Evolutionary conservation across 2,797 vertebrate genomes (phyloP), one percentile per base, ranked within the genome.

Genomic region (Enteromius argenteus): DNA sequence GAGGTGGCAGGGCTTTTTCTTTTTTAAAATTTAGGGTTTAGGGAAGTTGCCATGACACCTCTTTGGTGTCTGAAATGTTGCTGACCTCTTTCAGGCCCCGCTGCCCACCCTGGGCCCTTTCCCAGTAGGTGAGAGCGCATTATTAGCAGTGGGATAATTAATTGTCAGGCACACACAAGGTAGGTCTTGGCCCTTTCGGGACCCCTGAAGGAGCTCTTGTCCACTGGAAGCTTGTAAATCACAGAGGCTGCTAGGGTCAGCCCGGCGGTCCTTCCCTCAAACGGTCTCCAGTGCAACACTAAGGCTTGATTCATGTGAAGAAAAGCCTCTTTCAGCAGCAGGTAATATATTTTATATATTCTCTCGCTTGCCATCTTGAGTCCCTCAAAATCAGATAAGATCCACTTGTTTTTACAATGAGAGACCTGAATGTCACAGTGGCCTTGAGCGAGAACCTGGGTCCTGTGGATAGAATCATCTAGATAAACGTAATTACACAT

Each of bases 141-240:
- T 85, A 90, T 92, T 89, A 91, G 85, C 84, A 67, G 83, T 79
- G 21, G 89, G 86, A 90, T 91, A 87, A 93, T 91, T 91, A 90
- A 90, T 86, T 74, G 83, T 91, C 88, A 64, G 87, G 82, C 85
- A 79, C 67, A 85, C 85, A 88, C 89, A 89, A 83, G 86, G 81
- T 88, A 68, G 77, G 49, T 72, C 86, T 80, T 76, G 77, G 85
- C 80, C 86, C 66, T 83, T 79, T 42, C 46, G 71, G 89, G 86
- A 85, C 86, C 86, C 88, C 87, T 75, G 23, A 79, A 72, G 80
- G 86, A 86, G 83, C 82, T 66, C 71, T 66, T 79, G 82, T 84
- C 86, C 80, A 79, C 37, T 81, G 74, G 79, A 81, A 87, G 73
- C 86, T 83, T 87, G 86, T 89, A 87, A 89, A 89, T 91, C 88